A percentile compares a stretch with the other conserved stretches of the same genome.
phyloP scores from a whole-genome alignment of 2,113 vertebrate genomes.

The Mobula hypostoma region DNA sequence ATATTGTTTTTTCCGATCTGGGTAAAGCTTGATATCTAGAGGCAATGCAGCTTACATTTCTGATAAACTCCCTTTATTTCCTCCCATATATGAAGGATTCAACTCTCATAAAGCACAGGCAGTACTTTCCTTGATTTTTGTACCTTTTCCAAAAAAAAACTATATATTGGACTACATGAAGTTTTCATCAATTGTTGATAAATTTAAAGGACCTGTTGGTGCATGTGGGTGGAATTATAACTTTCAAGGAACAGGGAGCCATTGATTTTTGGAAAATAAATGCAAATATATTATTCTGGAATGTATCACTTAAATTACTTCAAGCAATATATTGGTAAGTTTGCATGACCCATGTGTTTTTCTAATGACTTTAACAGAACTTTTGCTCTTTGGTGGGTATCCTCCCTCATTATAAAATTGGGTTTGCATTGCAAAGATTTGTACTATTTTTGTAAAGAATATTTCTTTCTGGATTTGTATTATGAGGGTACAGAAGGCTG shows the following conservation, averaged over 20 bases:
- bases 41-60: neutral
- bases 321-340: neutral
- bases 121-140: neutral
- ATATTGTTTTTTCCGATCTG: neutral
- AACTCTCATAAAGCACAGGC: neutral
- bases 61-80: neutral
- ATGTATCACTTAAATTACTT: neutral
- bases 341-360: neutral
- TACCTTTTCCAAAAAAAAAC: neutral
- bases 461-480: conserved; percentile 26
- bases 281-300: neutral
- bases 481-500: neutral
- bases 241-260: neutral
- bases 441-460: conserved; percentile 25
- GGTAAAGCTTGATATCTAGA: neutral
- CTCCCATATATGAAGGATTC: neutral
- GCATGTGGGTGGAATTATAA: neutral
- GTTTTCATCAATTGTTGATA: neutral
- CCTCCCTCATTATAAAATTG: neutral
- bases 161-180: neutral
- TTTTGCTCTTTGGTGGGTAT: neutral
- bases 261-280: neutral
- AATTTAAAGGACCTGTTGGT: neutral
- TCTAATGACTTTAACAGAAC: neutral
- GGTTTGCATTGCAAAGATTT: neutral